Conservation (phyloP, 2,888 invertebrate species). For the Biston betularia region DNA sequence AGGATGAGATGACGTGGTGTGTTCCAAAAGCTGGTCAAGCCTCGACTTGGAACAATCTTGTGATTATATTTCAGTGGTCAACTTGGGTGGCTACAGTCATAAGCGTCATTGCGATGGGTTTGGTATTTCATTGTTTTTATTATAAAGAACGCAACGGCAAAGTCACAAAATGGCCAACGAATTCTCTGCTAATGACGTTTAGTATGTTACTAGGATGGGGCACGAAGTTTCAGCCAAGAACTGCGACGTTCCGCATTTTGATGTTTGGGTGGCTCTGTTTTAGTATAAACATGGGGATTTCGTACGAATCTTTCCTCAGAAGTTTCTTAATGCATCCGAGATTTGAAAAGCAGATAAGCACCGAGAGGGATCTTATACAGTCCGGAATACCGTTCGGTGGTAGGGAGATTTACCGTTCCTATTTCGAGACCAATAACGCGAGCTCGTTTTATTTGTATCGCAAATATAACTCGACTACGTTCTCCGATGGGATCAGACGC, state of each 20-base stretch:
- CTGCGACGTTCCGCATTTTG: slow-evolving; percentile 73
- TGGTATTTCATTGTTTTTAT: slow-evolving; percentile 73
- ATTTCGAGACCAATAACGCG: slow-evolving; percentile 81
- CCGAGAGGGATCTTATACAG: slow-evolving; percentile 75
- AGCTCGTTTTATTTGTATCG: slow-evolving; percentile 81
- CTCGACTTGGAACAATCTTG: slow-evolving; percentile 78
- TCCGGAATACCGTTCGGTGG: slow-evolving; percentile 78
- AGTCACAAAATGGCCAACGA: slow-evolving; percentile 77
- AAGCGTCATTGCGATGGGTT: slow-evolving; percentile 69
- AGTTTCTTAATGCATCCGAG: slow-evolving; percentile 83
- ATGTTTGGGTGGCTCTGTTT: slow-evolving; percentile 80
- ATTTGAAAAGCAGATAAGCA: slow-evolving; percentile 82
- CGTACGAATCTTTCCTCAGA: slow-evolving; percentile 82
- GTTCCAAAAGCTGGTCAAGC: slow-evolving; percentile 75
- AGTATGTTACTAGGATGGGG: slow-evolving; percentile 82
- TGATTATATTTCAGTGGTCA: slow-evolving; percentile 80
- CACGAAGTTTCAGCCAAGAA: slow-evolving; percentile 71
- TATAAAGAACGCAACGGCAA: slow-evolving; percentile 65
- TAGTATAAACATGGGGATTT: slow-evolving; percentile 81
- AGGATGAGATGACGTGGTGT: slow-evolving; percentile 83
- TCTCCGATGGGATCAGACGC: slow-evolving; percentile 72
- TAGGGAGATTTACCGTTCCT: slow-evolving; percentile 79
- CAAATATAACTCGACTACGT: slow-evolving; percentile 77
- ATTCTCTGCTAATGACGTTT: slow-evolving; percentile 77
- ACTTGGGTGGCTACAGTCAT: slow-evolving; percentile 76